Evolutionary conservation across 2,113 vertebrate species (phyloP).

Genomic region (Patagioenas fasciata): DNA sequence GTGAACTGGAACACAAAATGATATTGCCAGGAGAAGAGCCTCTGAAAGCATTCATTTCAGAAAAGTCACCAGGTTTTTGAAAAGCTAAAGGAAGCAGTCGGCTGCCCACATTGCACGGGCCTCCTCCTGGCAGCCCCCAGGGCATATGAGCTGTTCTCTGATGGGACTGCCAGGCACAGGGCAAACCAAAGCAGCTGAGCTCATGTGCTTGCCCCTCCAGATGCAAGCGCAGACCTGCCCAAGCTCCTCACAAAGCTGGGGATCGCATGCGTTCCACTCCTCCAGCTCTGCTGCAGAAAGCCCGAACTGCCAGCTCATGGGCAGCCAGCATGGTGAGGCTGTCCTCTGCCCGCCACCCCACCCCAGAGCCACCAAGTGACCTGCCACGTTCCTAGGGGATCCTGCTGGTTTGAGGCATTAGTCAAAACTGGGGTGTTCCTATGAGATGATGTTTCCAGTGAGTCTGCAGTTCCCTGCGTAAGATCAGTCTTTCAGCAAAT

Average conservation of each 20-base stretch:
- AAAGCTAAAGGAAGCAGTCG: neutral
- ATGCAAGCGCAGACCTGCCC: neutral
- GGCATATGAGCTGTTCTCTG: neutral
- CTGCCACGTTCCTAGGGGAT: neutral
- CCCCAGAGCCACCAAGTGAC: neutral
- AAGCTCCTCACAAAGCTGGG: neutral
- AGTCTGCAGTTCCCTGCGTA: neutral
- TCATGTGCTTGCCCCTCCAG: accelerated
- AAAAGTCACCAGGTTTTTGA: neutral
- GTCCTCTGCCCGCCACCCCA: neutral
- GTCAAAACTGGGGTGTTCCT: neutral
- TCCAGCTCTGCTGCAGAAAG: neutral
- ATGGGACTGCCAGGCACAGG: neutral
- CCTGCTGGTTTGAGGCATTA: neutral
- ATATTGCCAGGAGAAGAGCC: neutral
- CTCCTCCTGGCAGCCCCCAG: neutral
- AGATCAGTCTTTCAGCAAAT: neutral
- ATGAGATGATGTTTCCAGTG: neutral
- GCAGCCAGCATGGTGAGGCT: accelerated
- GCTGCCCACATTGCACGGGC: neutral
- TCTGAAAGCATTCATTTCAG: neutral
- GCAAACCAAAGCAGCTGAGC: neutral
- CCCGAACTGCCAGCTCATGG: neutral
- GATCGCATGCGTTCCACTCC: neutral
- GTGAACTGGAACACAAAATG: neutral